Conservation (phyloP, 2,113 vertebrate genomes). For the Mungos mungo region DNA sequence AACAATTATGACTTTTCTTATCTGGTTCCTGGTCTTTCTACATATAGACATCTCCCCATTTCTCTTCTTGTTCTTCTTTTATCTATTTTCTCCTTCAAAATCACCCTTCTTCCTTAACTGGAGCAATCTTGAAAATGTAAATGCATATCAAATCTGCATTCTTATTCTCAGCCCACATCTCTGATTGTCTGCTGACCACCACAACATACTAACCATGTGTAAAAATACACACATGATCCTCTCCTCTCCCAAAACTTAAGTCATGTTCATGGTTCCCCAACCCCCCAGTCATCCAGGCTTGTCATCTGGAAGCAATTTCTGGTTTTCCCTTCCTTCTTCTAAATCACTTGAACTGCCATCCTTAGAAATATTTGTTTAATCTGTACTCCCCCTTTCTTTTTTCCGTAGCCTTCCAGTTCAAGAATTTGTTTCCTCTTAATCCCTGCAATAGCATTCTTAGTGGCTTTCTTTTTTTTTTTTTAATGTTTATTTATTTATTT, state of each 20-base stretch:
- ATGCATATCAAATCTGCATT: neutral
- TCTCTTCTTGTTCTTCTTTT: neutral
- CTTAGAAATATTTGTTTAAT: neutral
- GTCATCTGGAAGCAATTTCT: neutral
- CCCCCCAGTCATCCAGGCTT: neutral
- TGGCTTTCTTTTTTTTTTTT: no score
- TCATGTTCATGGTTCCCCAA: no score
- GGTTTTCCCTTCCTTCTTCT: neutral
- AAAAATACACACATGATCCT: neutral
- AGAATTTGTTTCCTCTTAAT: neutral
- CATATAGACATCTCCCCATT: neutral
- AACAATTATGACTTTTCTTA: neutral
- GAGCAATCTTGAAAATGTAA: neutral
- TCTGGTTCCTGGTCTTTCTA: neutral
- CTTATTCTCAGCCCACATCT: neutral
- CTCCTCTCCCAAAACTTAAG: neutral
- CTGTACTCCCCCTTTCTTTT: neutral
- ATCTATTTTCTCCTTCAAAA: neutral
- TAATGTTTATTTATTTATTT: no score
- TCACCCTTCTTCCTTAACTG: neutral
- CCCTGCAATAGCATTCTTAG: neutral
- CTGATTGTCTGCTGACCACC: neutral
- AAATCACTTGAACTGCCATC: neutral
- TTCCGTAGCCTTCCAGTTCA: neutral
- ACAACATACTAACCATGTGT: neutral